A percentile compares a stretch with the other conserved stretches of the same genome.
These are phyloP conservation scores for Acrobasis consociella DNA, from an alignment of 2,888 invertebrate genomes.

Conservation along the genomic window DNA sequence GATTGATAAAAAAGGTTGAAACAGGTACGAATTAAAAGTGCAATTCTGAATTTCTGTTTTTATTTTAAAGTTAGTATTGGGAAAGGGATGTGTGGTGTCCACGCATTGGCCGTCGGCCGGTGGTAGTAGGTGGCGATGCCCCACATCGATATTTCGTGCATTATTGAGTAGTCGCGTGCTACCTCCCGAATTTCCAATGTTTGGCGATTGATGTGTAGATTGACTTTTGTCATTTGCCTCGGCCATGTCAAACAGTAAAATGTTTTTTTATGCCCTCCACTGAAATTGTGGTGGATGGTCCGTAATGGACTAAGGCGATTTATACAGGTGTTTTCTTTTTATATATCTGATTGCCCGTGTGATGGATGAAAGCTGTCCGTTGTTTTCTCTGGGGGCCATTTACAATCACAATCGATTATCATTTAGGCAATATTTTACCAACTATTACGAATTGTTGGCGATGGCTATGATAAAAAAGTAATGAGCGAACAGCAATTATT, in stretches of 20 bases:
- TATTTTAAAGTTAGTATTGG: slow-evolving; percentile 45
- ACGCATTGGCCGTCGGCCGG: slow-evolving; percentile 47
- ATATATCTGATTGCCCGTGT: slow-evolving; percentile 72
- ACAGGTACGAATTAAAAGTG: neutral
- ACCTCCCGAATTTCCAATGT: slow-evolving; percentile 80
- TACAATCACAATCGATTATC: slow-evolving; percentile 45
- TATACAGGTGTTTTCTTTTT: slow-evolving; percentile 57
- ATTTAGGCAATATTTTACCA: slow-evolving; percentile 42
- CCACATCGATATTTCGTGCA: slow-evolving; percentile 81
- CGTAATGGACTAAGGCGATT: slow-evolving; percentile 76
- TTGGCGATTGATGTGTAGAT: slow-evolving; percentile 83
- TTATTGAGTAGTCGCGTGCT: slow-evolving; percentile 81
- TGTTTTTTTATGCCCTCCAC: slow-evolving; percentile 75
- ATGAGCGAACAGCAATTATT: slow-evolving; percentile 16
- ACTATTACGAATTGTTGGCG: slow-evolving; percentile 42
- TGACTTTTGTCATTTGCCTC: slow-evolving; percentile 82
- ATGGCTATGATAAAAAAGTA: slow-evolving; percentile 37
- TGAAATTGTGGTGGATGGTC: slow-evolving; percentile 68
- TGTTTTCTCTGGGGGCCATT: slow-evolving; percentile 60
- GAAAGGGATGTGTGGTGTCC: slow-evolving; percentile 53
- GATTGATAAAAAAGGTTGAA: neutral
- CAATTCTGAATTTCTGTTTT: slow-evolving; percentile 21
- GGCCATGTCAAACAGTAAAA: slow-evolving; percentile 79
- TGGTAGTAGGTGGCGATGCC: slow-evolving; percentile 61
- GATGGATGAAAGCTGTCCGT: slow-evolving; percentile 69